Evolutionary conservation across 2,888 invertebrate species (phyloP), one percentile per base, ranked within the genome.

Genomic region (Notodonta ziczac): DNA sequence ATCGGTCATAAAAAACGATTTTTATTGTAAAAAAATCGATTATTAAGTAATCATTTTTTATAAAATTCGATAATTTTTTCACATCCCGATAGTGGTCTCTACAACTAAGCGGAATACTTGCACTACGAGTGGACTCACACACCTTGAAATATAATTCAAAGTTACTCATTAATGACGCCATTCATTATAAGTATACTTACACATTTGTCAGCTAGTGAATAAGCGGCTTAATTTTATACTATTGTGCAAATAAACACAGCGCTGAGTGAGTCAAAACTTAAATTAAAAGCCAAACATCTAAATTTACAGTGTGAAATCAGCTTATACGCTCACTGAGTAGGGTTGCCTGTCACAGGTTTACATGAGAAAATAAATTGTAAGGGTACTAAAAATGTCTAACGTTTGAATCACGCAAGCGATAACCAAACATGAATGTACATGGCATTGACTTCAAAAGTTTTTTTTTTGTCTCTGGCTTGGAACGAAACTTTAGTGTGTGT

Each of bases 241-340:
- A 10, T 52, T 32, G 12, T 32, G 52, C 32, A 52, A 8, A 32
- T 52, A 24, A 32, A 52, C 52, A 24, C 52, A 32, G 52, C 32
- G 52, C 24, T 32, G 52, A 13, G 52, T 52, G 32, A 52, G 52
- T 52, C 52, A 24, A 50, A 32, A 52, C 52, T 32, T 52, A 52
- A 50, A 50, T 50, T 16, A 50, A 50, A 50, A 50, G 16, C 50
- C 50, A 16, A 50, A 50, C 50, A 50, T 14, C 50, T 50, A 50
- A 50, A 50, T 50, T 50, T 50, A 50, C 50, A 16, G 50, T 50
- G 50, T 50, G 50, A 16, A 50, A 50, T 50, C 50, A 50, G 50
- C 50, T 50, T 50, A 50, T 50, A 50, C 50, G 14, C 44, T 46
- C 13, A 46, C 13, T 46, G n/a, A 10, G 10, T 50, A 50, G 50